Evolutionary conservation across 2,888 invertebrate genomes (phyloP).

Genomic region (Alcis repandata): DNA sequence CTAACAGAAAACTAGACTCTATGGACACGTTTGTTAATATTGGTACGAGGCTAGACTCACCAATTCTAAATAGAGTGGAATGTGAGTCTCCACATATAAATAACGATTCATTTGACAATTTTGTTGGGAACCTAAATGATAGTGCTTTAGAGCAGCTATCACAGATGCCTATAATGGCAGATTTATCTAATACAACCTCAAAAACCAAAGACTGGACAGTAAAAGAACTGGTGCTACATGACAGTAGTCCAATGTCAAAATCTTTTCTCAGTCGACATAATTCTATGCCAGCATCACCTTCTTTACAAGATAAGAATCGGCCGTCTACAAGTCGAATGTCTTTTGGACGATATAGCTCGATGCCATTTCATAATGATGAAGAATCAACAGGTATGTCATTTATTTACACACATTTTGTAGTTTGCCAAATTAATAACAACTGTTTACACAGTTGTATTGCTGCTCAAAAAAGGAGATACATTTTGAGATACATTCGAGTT

Average conservation of each 20-base stretch:
- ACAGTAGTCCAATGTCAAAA: constrained; percentile 69
- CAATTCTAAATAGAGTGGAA: constrained; percentile 61
- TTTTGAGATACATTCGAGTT: too few relatives aligned
- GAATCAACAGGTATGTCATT: constrained; percentile 56
- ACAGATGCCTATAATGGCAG: constrained; percentile 68
- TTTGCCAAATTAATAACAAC: too few relatives aligned
- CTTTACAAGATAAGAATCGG: constrained; percentile 59
- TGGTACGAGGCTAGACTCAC: constrained; percentile 74
- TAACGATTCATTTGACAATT: constrained; percentile 82
- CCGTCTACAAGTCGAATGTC: constrained; percentile 77
- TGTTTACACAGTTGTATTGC: too few relatives aligned
- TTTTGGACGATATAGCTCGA: constrained; percentile 78
- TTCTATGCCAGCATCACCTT: constrained; percentile 82
- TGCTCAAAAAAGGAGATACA: too few relatives aligned
- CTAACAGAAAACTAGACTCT: constrained; percentile 70
- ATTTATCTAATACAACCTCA: constrained; percentile 50
- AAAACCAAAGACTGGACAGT: constrained; percentile 62
- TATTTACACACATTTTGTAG: neutral
- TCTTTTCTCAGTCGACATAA: constrained; percentile 73
- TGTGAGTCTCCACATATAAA: constrained; percentile 65
- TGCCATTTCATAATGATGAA: constrained; percentile 74
- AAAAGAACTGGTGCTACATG: constrained; percentile 66
- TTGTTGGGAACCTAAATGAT: constrained; percentile 79
- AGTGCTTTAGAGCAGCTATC: constrained; percentile 77
- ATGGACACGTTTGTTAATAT: constrained; percentile 74